These are phyloP conservation scores for Todiramphus chloris DNA, from an alignment of 2,113 vertebrate genomes.

Conservation along the genomic window DNA sequence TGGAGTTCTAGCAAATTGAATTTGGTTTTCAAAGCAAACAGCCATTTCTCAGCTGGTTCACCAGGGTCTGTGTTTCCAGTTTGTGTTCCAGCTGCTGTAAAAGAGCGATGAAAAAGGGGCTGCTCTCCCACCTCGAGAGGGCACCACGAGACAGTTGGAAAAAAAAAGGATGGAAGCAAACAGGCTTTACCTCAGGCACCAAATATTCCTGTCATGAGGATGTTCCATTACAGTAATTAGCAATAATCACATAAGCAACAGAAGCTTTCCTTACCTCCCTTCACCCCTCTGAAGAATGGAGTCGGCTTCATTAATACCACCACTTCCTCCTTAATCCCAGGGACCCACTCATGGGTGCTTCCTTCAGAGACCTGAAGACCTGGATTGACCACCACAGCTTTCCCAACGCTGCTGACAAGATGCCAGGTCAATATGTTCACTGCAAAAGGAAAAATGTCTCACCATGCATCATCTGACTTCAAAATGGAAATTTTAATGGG, in stretches of 20 bases:
- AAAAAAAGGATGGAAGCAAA: not conserved
- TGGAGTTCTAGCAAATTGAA: not conserved
- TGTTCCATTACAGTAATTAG: constrained; percentile 48
- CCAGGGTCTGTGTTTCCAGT: not conserved
- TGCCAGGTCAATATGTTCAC: not conserved
- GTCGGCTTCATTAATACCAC: constrained; percentile 30
- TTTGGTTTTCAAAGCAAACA: not conserved
- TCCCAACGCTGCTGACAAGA: not conserved
- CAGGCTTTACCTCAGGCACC: constrained; percentile 14
- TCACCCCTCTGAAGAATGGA: constrained; percentile 22
- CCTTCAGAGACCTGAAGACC: not conserved
- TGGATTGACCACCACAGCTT: not conserved
- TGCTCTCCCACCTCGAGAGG: constrained; percentile 55
- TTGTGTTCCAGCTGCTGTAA: not conserved
- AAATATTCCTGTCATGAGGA: constrained; percentile 36
- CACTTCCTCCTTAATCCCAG: constrained; percentile 24
- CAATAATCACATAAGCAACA: constrained; percentile 59
- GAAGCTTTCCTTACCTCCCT: constrained; percentile 31
- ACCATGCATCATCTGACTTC: not conserved
- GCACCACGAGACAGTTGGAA: constrained; percentile 48
- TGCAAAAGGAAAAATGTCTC: not conserved
- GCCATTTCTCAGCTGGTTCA: not conserved
- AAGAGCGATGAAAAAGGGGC: not conserved
- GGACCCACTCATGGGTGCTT: not conserved
- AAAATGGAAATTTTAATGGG: not conserved